A percentile compares a stretch with the other conserved stretches of the same genome.
Conservation (phyloP, 2,888 invertebrate species). For the Drosophila yooni region DNA sequence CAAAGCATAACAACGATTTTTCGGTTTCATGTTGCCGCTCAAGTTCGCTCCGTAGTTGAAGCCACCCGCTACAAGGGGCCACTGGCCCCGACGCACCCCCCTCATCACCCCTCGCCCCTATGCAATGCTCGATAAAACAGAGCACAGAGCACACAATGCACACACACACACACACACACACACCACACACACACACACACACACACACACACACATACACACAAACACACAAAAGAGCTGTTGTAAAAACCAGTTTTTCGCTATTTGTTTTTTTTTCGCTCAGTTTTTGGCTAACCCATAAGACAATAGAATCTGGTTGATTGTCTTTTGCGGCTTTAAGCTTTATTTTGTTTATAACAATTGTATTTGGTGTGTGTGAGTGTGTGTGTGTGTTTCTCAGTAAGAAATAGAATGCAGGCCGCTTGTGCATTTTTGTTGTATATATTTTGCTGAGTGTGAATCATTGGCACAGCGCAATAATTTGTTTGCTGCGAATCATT, state of each 20-base stretch:
- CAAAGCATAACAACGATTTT: slow-evolving; percentile 39
- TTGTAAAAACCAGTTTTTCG: slow-evolving; percentile 66
- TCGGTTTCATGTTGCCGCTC: slow-evolving; percentile 37
- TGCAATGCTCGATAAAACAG: slow-evolving; percentile 44
- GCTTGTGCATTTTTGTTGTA: slow-evolving; percentile 5
- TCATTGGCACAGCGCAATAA: slow-evolving; percentile 44
- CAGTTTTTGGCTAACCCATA: slow-evolving; percentile 22
- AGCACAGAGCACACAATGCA: slow-evolving; percentile 29
- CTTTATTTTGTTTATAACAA: slow-evolving; percentile 6
- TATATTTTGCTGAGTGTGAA: slow-evolving; percentile 41
- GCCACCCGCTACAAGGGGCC: slow-evolving; percentile 24
- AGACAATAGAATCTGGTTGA: slow-evolving; percentile 66
- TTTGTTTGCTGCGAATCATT: slow-evolving; percentile 42
- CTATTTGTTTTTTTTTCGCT: neutral
- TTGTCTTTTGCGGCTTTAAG: slow-evolving; percentile 46
- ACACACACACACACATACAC: slow-evolving; percentile 19
- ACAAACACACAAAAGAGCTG: slow-evolving; percentile 3
- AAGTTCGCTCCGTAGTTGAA: slow-evolving; percentile 37
- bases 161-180: slow-evolving; percentile 4
- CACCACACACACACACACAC: neutral
- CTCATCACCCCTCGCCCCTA: neutral
- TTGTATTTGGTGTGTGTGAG: slow-evolving; percentile 10
- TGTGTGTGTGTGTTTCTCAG: slow-evolving; percentile 10
- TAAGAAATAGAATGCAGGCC: slow-evolving; percentile 37
- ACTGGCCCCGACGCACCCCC: slow-evolving; percentile 2